Conservation (phyloP, 2,888 invertebrate genomes). For the Creontiades dilutus region DNA sequence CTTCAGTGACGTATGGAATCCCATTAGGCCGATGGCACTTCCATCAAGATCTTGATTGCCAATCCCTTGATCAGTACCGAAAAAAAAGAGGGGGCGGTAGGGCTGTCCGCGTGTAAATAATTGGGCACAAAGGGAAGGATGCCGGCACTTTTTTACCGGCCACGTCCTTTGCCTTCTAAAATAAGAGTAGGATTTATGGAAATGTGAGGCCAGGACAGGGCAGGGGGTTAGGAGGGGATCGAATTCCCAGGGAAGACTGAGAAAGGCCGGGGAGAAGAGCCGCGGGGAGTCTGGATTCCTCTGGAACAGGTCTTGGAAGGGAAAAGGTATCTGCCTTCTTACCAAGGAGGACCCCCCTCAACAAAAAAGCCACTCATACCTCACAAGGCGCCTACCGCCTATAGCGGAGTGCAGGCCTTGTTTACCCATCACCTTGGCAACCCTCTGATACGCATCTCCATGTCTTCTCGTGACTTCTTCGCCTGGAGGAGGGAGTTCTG, state of each 20-base stretch:
- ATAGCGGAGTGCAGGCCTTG: slow-evolving; percentile 41
- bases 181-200: slow-evolving; percentile 62
- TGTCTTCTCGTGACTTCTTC: slow-evolving; percentile 37
- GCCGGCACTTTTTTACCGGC: slow-evolving; percentile 41
- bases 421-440: slow-evolving; percentile 60
- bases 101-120: slow-evolving; percentile 42
- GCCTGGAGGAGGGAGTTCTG: slow-evolving; percentile 15
- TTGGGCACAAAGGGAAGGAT: slow-evolving; percentile 36
- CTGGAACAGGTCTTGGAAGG: slow-evolving; percentile 56
- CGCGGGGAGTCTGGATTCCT: slow-evolving; percentile 58
- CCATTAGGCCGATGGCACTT: too few relatives aligned
- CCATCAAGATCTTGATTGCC: not conserved
- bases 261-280: not conserved
- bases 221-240: slow-evolving; percentile 17
- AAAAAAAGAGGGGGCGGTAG: not conserved
- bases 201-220: slow-evolving; percentile 42
- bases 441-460: slow-evolving; percentile 52
- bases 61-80: slow-evolving; percentile 6
- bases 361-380: slow-evolving; percentile 56
- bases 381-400: slow-evolving; percentile 58
- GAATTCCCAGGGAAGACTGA: slow-evolving; percentile 42
- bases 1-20: too few relatives aligned
- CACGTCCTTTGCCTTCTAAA: slow-evolving; percentile 33
- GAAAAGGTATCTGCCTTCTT: slow-evolving; percentile 37
- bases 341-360: not conserved